Base-by-base conservation (phyloP, 2,888 invertebrate genomes). In the Corbicula japonica region DNA sequence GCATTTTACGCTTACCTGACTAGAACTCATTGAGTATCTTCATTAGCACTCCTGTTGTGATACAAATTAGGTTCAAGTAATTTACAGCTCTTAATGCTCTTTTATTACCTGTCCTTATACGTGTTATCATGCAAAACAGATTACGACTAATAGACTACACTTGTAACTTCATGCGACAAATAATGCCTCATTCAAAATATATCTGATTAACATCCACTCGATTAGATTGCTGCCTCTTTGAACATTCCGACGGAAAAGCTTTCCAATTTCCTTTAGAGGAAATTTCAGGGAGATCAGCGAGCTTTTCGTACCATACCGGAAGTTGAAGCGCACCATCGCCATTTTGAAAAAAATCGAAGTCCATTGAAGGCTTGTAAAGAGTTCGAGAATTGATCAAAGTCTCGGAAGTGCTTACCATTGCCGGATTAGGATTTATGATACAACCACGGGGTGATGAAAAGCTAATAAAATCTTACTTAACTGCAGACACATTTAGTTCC, bases 401-500 rank as follows among this genome's bases (percentile, higher is more conserved):
- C 70, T 70, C 83, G 83, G 83, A 83, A 83, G 83, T 83, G 83
- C 83, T 83, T 83, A 76, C 71, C 66, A 48, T 70, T 66, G 54
- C 66, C 56, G 79, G 83, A 83, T 79, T 83, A 73, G 72, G 77
- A 44, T 69, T 83, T 79, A 79, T 83, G 73, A 74, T 70, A 68
- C 71, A 58, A 38, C 26, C 54, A 32, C 26, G 54, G 50, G 30
- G 41, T 50, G 41, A 48, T 70, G 46, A 23, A 61, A 60, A 60
- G 46, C 60, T 61, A 70, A 70, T 70, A 60, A 70, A 70, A 61
- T 63, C 41, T 34, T 44, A 56, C 56, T 56, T 56, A 56, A 32
- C 56, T 35, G 34, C 32, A 32, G n/a, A n/a, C n/a, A n/a, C n/a
- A n/a, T n/a, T n/a, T n/a, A n/a, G n/a, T n/a, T n/a, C n/a, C n/a